Conservation (phyloP, 2,888 invertebrate genomes). For the Sipunculus nudus region DNA sequence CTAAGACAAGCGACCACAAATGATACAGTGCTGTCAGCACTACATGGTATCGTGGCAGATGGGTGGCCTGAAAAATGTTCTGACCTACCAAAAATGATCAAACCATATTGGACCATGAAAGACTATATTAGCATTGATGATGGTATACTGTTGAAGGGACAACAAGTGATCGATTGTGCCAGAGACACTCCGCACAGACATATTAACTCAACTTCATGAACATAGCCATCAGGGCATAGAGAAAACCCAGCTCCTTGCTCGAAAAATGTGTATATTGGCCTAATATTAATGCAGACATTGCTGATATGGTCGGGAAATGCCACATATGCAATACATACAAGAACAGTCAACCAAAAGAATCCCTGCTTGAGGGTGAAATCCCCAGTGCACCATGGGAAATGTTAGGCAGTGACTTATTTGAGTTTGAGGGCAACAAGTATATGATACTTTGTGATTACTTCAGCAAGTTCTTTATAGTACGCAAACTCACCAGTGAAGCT, state of each 20-base stretch:
- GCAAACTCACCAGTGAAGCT: background rate
- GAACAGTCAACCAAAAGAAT: slow-evolving; percentile 12
- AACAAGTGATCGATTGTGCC: slow-evolving; percentile 22
- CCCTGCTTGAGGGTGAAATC: slow-evolving; percentile 13
- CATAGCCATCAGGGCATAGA: slow-evolving; percentile 14
- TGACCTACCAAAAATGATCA: slow-evolving; percentile 9
- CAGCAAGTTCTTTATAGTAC: slow-evolving; percentile 2
- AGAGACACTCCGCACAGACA: slow-evolving; percentile 5
- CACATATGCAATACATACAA: slow-evolving; percentile 17
- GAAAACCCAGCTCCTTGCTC: slow-evolving; percentile 20
- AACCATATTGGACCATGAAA: slow-evolving; percentile 20
- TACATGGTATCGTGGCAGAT: slow-evolving; percentile 14
- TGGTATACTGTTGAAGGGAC: slow-evolving; percentile 27
- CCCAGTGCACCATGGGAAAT: slow-evolving; percentile 22
- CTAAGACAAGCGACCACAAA: slow-evolving; percentile 1
- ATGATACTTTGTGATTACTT: slow-evolving; percentile 3
- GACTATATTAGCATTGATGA: slow-evolving; percentile 26
- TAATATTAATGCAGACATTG: slow-evolving; percentile 30
- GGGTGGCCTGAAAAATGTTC: too few relatives aligned
- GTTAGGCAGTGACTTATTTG: slow-evolving; percentile 26
- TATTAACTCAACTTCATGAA: slow-evolving; percentile 20
- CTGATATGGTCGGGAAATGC: background rate
- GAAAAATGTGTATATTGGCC: slow-evolving; percentile 24
- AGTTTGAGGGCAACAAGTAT: slow-evolving; percentile 8
- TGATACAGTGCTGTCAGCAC: slow-evolving; percentile 14